Percentiles rank a stretch among this genome's conserved stretches.
phyloP scores from a whole-genome alignment of 2,113 vertebrate species.

The Gymnarchus niloticus region DNA sequence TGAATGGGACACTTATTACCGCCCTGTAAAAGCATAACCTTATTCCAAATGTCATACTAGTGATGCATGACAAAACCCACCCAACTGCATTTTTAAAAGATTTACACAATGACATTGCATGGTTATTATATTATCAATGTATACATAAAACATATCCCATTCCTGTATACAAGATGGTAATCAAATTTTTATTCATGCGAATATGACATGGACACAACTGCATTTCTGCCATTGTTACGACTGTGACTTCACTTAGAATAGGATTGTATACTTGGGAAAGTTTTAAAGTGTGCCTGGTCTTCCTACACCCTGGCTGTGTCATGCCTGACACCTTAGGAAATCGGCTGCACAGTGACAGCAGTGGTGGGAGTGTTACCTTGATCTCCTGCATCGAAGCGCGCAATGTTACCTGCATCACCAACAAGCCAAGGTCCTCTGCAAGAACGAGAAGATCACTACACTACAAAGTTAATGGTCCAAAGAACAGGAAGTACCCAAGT shows the following conservation, averaged over 20 bases:
- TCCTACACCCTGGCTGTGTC: not conserved
- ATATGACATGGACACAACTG: not conserved
- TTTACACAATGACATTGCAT: not conserved
- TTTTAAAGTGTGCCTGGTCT: not conserved
- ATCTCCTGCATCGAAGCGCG: not conserved
- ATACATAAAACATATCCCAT: not conserved
- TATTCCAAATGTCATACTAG: not conserved
- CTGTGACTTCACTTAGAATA: not conserved
- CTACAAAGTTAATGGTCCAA: not conserved
- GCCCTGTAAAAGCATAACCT: not conserved
- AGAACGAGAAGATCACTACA: not conserved
- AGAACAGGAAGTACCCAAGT: not conserved
- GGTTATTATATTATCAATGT: not conserved
- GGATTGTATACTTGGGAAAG: not conserved
- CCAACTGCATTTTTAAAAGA: not conserved
- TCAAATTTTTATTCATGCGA: not conserved
- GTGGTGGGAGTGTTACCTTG: not conserved
- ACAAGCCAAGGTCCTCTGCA: not conserved
- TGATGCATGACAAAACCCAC: not conserved
- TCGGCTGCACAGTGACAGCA: not conserved
- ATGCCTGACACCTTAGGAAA: not conserved
- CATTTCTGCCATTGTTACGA: not conserved
- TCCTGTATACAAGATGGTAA: not conserved
- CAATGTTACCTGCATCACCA: constrained; percentile 11
- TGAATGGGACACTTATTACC: not conserved